Conservation (phyloP, 2,888 invertebrate genomes). For the Cerastis rubricosa region DNA sequence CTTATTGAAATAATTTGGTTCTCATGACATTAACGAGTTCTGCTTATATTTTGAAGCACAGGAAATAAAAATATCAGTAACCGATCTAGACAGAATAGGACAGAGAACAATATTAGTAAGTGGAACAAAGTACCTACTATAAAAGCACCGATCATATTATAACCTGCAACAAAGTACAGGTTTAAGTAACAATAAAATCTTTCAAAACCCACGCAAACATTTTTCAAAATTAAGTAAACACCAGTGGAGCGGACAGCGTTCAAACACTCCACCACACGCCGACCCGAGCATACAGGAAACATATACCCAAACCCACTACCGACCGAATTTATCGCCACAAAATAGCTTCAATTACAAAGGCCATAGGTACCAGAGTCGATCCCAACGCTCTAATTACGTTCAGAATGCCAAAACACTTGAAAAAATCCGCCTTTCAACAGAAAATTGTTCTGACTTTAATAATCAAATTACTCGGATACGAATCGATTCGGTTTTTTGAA, state of each 20-base stretch:
- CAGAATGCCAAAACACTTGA: slow-evolving; percentile 39
- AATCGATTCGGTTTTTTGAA: slow-evolving; percentile 59
- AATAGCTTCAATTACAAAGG: slow-evolving; percentile 72
- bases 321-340: slow-evolving; percentile 68
- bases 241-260: slow-evolving; percentile 40
- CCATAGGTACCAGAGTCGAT: slow-evolving; percentile 65
- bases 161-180: background rate
- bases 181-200: slow-evolving; percentile 13
- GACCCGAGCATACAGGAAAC: slow-evolving; percentile 59
- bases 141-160: slow-evolving; percentile 23
- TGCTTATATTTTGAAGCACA: background rate
- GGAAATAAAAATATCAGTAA: background rate
- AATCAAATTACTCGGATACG: slow-evolving; percentile 62
- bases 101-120: slow-evolving; percentile 2
- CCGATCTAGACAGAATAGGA: background rate
- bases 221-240: slow-evolving; percentile 39
- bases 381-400: slow-evolving; percentile 57
- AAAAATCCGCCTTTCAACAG: slow-evolving; percentile 31
- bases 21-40: background rate
- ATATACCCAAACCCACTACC: slow-evolving; percentile 57
- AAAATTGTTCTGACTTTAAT: slow-evolving; percentile 38
- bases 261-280: slow-evolving; percentile 57
- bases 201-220: slow-evolving; percentile 8
- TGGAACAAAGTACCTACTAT: background rate
- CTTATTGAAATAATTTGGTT: background rate